Evolutionary conservation across 2,888 invertebrate species (phyloP), one percentile per base, ranked within the genome.

Genomic region (Poecilobothrus nobilitatus): DNA sequence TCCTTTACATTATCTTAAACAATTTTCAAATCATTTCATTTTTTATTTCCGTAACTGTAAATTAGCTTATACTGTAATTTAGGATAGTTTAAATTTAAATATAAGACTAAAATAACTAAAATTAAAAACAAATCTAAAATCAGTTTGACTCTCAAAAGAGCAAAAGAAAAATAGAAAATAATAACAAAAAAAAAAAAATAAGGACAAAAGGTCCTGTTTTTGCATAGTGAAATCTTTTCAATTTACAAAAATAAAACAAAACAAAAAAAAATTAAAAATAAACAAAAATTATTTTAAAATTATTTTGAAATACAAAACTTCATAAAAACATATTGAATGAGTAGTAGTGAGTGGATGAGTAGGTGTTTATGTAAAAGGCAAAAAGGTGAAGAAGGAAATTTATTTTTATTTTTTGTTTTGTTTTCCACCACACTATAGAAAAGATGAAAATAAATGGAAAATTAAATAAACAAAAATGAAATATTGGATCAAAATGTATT

Each of bases 371-470:
- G 2, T 27, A 27, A 27, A 27, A 27, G 5, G 2, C 27, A 27
- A 4, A 27, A 27, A 27, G 5, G 27, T 27, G 27, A 5, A 27
- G 27, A 27, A 27, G 27, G 41, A 15, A 41, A 41, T 41, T 41
- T 41, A 12, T 41, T 15, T 41, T 41, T 41, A 2, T 27, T 27
- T 27, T 41, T 41, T 41, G 9, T 8, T 41, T 41, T 41, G 9
- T 41, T 41, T 41, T 41, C 12, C 41, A 41, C 41, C 15, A 15
- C 8, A 37, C 37, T 37, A 8, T 3, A 37, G 10, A 53, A 53
- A 41, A 41, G 41, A 41, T 41, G 41, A 41, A 53, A 53, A 53
- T 53, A 53, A 53, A 53, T 53, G 53, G 53, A 53, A 53, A 53
- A 53, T 53, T 53, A 53, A 53, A 18, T 53, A 53, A 53, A 53